Conservation (phyloP, 2,888 invertebrate genomes). For the Eretmocerus hayati region DNA sequence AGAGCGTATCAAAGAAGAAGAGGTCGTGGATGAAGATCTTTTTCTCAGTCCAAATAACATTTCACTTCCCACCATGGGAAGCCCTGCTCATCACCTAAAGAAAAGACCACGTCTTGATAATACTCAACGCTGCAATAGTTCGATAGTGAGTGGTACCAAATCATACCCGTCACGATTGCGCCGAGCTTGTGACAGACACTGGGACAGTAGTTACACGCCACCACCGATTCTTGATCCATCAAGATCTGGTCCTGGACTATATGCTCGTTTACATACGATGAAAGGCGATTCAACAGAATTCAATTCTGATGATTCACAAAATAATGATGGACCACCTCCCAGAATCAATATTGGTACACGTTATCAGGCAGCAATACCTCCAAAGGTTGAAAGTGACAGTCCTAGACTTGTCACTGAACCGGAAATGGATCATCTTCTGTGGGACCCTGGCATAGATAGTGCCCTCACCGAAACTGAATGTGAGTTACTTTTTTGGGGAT, state of each 20-base stretch:
- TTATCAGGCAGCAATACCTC: slow-evolving; percentile 78
- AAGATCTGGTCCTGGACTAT: slow-evolving; percentile 80
- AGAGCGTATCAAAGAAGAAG: slow-evolving; percentile 56
- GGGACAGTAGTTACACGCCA: slow-evolving; percentile 69
- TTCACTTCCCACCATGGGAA: slow-evolving; percentile 48
- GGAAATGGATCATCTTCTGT: slow-evolving; percentile 64
- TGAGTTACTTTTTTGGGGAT: slow-evolving; percentile 43
- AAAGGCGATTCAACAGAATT: slow-evolving; percentile 41
- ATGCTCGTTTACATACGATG: slow-evolving; percentile 47
- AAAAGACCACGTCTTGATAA: slow-evolving; percentile 59
- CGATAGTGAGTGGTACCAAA: slow-evolving; percentile 26
- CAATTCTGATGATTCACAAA: slow-evolving; percentile 43
- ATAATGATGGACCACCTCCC: slow-evolving; percentile 53
- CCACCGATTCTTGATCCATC: slow-evolving; percentile 91
- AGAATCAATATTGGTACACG: slow-evolving; percentile 83
- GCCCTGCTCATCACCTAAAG: slow-evolving; percentile 59
- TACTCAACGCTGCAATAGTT: slow-evolving; percentile 47
- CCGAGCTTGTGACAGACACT: slow-evolving; percentile 43
- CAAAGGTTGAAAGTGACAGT: slow-evolving; percentile 42
- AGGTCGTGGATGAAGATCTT: slow-evolving; percentile 62
- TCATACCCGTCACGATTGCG: slow-evolving; percentile 44
- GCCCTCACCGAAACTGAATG: slow-evolving; percentile 69
- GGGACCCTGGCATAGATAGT: slow-evolving; percentile 77
- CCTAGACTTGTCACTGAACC: slow-evolving; percentile 49
- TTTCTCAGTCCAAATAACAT: slow-evolving; percentile 72